Evolutionary conservation across 2,888 invertebrate species (phyloP).

Genomic region (Matsumyia berberina): DNA sequence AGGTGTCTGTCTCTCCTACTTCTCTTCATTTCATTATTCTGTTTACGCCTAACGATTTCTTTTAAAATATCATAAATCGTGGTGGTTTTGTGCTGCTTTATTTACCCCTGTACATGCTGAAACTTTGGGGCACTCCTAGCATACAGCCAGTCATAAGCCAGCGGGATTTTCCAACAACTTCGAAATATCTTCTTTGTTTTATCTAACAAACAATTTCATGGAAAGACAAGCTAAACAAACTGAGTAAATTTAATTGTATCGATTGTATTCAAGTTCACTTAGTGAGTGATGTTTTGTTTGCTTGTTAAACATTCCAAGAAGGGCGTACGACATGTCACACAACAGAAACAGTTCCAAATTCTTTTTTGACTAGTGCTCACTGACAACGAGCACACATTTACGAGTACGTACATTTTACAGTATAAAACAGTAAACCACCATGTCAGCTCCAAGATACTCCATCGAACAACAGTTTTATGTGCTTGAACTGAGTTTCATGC

Average conservation of each 20-base stretch:
- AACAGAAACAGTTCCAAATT: constrained; percentile 33
- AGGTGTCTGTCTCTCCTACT: not conserved
- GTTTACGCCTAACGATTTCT: not conserved
- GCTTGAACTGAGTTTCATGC: constrained; percentile 56
- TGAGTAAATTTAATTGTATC: constrained; percentile 28
- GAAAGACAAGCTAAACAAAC: constrained; percentile 27
- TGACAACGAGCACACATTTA: constrained; percentile 21
- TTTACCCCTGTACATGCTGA: not conserved
- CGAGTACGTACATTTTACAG: constrained; percentile 25
- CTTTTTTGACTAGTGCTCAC: constrained; percentile 21
- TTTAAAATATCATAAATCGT: constrained; percentile 8
- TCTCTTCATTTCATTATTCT: not conserved
- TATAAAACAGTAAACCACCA: constrained; percentile 2
- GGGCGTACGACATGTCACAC: constrained; percentile 49
- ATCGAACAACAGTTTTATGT: constrained; percentile 67
- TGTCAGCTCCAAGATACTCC: not conserved
- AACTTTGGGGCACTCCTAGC: constrained; percentile 32
- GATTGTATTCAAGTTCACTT: constrained; percentile 49
- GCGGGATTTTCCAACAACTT: constrained; percentile 42
- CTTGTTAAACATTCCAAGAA: constrained; percentile 56
- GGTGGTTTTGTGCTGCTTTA: constrained; percentile 13
- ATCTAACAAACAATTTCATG: constrained; percentile 41
- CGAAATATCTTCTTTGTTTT: constrained; percentile 35
- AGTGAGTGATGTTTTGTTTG: constrained; percentile 45
- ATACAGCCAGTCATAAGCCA: constrained; percentile 12